These are phyloP conservation scores for Erethizon dorsatum DNA, from an alignment of 2,797 vertebrate species.

Conservation along the genomic window DNA sequence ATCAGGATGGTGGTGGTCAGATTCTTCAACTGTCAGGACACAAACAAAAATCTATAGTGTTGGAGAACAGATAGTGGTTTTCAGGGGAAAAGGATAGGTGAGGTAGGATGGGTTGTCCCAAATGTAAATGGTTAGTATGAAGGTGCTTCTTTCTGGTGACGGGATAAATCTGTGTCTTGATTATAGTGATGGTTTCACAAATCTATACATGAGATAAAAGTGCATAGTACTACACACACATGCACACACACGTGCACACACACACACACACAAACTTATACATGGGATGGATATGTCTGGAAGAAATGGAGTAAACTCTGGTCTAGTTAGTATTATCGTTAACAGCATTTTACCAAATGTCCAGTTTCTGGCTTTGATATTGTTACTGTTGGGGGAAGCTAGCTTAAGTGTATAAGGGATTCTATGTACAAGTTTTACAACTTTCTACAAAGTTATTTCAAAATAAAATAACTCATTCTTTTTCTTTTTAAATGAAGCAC, in stretches of 20 bases:
- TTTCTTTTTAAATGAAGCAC: conserved; percentile 34
- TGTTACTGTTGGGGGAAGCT: conserved; percentile 10
- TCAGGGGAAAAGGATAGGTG: neutral
- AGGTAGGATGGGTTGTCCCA: neutral
- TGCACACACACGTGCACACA: neutral
- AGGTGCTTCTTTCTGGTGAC: neutral
- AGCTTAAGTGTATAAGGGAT: neutral
- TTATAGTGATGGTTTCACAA: conserved; percentile 17
- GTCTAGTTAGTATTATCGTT: neutral
- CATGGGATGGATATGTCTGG: neutral
- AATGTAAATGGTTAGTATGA: neutral
- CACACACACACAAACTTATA: too few relatives aligned
- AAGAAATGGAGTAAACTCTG: conserved; percentile 28
- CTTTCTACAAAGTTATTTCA: conserved; percentile 36
- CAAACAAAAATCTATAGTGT: neutral
- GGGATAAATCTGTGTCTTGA: neutral
- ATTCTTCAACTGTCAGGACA: neutral
- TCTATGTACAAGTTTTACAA: neutral
- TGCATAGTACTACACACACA: neutral
- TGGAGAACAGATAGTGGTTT: conserved; percentile 2
- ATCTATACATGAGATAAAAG: neutral
- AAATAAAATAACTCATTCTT: neutral
- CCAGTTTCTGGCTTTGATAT: conserved; percentile 54
- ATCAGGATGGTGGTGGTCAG: neutral
- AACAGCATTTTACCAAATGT: conserved; percentile 4